phyloP scores from a whole-genome alignment of 2,113 vertebrate species.

The Amphiprion ocellaris region DNA sequence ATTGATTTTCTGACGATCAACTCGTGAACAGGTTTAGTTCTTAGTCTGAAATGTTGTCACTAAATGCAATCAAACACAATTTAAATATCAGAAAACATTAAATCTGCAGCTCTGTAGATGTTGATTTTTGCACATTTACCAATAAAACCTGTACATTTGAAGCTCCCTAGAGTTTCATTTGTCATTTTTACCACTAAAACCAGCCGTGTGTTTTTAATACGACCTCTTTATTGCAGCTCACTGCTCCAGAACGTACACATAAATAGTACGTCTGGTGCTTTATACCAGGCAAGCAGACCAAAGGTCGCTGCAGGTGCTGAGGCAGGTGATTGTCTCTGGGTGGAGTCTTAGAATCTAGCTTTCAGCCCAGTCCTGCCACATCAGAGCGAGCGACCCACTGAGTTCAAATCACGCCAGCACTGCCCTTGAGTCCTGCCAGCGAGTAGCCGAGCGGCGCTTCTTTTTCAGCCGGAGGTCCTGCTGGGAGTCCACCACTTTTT shows the following conservation, averaged over 20 bases:
- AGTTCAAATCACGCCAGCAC: conserved; percentile 80
- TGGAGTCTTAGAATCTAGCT: conserved; percentile 42
- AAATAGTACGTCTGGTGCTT: conserved; percentile 37
- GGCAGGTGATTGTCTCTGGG: conserved; percentile 70
- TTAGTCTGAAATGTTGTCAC: background rate
- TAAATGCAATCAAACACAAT: background rate
- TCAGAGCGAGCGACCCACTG: conserved; percentile 38
- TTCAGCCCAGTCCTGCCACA: conserved; percentile 40
- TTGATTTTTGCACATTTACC: background rate
- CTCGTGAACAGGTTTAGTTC: background rate
- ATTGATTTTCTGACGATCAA: background rate
- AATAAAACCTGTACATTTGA: conserved; percentile 21
- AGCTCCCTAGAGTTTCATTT: background rate
- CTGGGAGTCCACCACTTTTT: conserved; percentile 65
- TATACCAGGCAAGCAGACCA: conserved; percentile 56
- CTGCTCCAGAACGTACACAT: conserved; percentile 42
- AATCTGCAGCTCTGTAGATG: conserved; percentile 18
- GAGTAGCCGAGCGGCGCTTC: conserved; percentile 38
- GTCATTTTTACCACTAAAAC: background rate
- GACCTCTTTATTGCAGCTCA: conserved; percentile 24
- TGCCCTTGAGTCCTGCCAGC: conserved; percentile 63
- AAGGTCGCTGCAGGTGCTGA: conserved; percentile 78
- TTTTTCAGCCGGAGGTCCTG: conserved; percentile 69
- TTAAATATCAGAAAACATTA: background rate
- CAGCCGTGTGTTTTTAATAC: background rate